Evolutionary conservation across 2,888 invertebrate genomes (phyloP).

Genomic region (Rutpela maculata): DNA sequence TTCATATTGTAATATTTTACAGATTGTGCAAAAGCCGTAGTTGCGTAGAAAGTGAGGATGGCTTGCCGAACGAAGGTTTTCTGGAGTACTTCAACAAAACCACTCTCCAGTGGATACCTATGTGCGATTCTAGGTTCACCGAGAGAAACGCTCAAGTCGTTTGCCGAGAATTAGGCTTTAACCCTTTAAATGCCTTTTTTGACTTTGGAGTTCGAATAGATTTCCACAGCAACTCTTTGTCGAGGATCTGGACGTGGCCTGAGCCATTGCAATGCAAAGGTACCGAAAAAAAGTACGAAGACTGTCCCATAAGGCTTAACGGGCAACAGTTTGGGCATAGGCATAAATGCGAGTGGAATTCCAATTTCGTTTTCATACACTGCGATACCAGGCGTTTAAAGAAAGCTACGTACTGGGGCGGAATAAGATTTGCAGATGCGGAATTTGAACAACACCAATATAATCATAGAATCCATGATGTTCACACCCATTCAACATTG

Average conservation of each 20-base stretch:
- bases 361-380: conserved; percentile 93
- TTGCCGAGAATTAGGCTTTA: conserved; percentile 93
- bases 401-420: conserved; percentile 89
- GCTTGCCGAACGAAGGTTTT: conserved; percentile 86
- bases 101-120: conserved; percentile 96
- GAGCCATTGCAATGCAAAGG: conserved; percentile 92
- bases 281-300: conserved; percentile 84
- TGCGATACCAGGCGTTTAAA: conserved; percentile 82
- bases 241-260: conserved; percentile 95
- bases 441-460: conserved; percentile 92
- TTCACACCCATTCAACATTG: conserved; percentile 84
- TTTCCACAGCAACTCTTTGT: conserved; percentile 90
- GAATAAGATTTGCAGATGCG: conserved; percentile 92
- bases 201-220: conserved; percentile 90
- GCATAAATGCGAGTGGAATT: conserved; percentile 92
- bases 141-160: conserved; percentile 98
- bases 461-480: conserved; percentile 88
- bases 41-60: conserved; percentile 78
- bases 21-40: conserved; percentile 84
- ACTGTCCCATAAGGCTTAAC: conserved; percentile 91
- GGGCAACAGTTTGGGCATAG: conserved; percentile 91
- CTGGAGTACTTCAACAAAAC: conserved; percentile 96
- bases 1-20: conserved; percentile 14
- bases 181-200: conserved; percentile 92
- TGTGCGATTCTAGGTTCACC: conserved; percentile 96